Base-by-base conservation (phyloP, 2,888 invertebrate genomes). In the Temnothorax unifasciatus region DNA sequence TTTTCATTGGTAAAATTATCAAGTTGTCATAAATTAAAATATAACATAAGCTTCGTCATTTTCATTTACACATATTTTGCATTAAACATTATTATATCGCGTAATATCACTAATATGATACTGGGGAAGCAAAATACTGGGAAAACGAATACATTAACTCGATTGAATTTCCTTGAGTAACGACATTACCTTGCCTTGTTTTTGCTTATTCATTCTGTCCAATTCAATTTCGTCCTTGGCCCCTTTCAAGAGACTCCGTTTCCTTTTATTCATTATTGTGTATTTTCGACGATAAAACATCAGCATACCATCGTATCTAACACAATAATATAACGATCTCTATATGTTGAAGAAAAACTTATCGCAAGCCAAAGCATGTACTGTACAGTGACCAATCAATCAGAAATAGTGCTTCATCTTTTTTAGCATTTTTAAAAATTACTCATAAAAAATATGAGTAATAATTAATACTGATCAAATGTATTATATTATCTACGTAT, bases 181-280 rank as follows among this genome's bases (percentile, higher is more conserved):
- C 4, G 34, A 29, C 75, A 74, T 90, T 90, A 93, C 94, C 93
- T 94, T 94, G 89, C 91, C 91, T 77, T 90, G 91, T 88, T 92
- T 92, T 77, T 89, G 91, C 87, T 88, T 90, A 64, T 92, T 90
- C 89, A 91, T 92, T 79, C 93, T 92, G 81, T 93, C 93, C 88
- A 94, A 89, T 86, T 91, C 92, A 69, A 94, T 90, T 87, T 94
- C 94, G 89, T 94, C 94, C 91, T 94, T 94, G 84, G 94, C 94
- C 84, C 91, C 90, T 82, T 90, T 91, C 85, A 94, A 86, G 52
- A 93, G 92, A 88, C 90, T 93, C 4, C 91, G 87, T 75, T 88
- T 92, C 82, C 88, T 92, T 89, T 89, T 87, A 88, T 86, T 88
- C 87, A 85, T 87, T 88, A 88, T 90, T 54, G 64, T 66, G 52